phyloP scores from a whole-genome alignment of 2,888 invertebrate genomes.

The Belgica antarctica region DNA sequence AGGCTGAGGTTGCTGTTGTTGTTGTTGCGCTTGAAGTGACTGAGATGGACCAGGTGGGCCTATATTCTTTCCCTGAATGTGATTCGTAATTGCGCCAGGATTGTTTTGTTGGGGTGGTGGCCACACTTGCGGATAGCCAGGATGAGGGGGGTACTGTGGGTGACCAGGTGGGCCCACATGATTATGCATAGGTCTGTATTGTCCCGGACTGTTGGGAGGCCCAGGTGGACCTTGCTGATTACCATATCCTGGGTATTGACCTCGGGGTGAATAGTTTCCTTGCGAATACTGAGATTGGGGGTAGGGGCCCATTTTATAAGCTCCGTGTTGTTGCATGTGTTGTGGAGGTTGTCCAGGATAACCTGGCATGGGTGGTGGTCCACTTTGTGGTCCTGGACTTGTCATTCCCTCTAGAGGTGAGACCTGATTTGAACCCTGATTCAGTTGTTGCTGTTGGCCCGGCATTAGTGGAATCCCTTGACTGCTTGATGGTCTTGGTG shows the following conservation, averaged over 20 bases:
- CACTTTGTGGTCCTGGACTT: constrained; percentile 48
- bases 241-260: constrained; percentile 61
- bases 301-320: constrained; percentile 64
- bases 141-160: constrained; percentile 51
- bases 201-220: constrained; percentile 57
- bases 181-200: constrained; percentile 60
- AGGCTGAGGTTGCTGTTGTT: constrained; percentile 52
- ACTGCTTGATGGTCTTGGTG: constrained; percentile 88
- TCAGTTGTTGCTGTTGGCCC: constrained; percentile 29
- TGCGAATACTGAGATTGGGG: constrained; percentile 59
- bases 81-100: constrained; percentile 52
- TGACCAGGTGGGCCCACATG: constrained; percentile 56
- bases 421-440: constrained; percentile 26
- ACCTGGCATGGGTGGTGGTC: constrained; percentile 51
- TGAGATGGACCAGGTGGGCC: constrained; percentile 45
- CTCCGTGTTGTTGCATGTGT: constrained; percentile 53
- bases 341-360: constrained; percentile 51
- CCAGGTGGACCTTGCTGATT: constrained; percentile 57
- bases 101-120: constrained; percentile 52
- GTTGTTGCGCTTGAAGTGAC: constrained; percentile 47
- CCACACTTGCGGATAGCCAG: constrained; percentile 54
- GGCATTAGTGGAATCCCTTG: constrained; percentile 55
- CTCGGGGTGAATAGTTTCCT: constrained; percentile 56
- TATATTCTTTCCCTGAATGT: constrained; percentile 48
- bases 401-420: constrained; percentile 46